Base-by-base conservation (phyloP, 2,888 invertebrate genomes). In the Drosophila ezoana region DNA sequence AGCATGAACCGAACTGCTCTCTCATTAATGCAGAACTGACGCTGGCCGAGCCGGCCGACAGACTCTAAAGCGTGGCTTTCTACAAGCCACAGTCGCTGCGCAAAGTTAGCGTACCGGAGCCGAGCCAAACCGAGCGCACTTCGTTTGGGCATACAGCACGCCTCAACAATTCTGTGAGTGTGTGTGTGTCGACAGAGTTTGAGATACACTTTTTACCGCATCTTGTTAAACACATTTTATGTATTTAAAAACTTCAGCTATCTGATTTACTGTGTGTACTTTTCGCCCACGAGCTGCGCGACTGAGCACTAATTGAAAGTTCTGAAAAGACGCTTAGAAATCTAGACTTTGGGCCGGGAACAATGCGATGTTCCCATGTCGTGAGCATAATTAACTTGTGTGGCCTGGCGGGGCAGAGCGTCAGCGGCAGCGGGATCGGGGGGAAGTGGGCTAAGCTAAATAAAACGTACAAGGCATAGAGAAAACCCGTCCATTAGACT, bases 21-120 rank as follows among this genome's bases (percentile, higher is more conserved):
- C 91, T 91, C 91, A 90, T 90, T 91, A 90, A 91, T 90, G 90
- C 85, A 88, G 90, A 91, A 91, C 91, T 91, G 87, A 91, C 87
- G 73, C 77, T 65, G 71, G 58, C 69, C 72, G 69, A 72, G 72
- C 77, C 77, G 81, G 49, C 66, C 60, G 57, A 49, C 60, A 52
- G 85, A 65, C 77, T 74, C 81, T 51, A 76, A 87, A 83, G 81
- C 83, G 68, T 74, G 85, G 89, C 83, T 83, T 83, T 83, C 89
- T 72, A 89, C 71, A 49, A 53, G 56, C 51, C 61, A 89, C 85
- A 85, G 79, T 85, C 62, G 57, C 72, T 71, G 72, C 79, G 63
- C 64, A 62, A 79, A 85, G 88, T 85, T 28, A 66, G 71, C 82
- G 71, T 52, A 14, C 82, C 44, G 51, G 43, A 33, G 18, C 47